Evolutionary conservation across 2,888 invertebrate genomes (phyloP), one percentile per base, ranked within the genome.

Genomic region (Dimorphilus gyrociliatus): DNA sequence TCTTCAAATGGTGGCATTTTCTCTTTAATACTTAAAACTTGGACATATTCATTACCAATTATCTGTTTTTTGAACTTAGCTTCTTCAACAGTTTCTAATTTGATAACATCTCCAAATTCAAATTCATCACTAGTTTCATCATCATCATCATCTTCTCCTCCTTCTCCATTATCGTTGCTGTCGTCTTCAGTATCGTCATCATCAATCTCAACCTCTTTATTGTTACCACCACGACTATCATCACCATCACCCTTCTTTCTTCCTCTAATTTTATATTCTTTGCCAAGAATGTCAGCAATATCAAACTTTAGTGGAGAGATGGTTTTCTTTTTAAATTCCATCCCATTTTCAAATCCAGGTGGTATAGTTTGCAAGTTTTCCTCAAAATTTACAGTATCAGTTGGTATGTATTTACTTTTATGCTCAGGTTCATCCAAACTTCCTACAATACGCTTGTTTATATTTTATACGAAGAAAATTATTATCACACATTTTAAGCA

Each of bases 321-420:
- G 53, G 50, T 12, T 47, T 36, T 67, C 8, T 27, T 29, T 33
- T 67, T 36, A 41, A 63, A 62, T 16, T 42, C 44, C 44, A 61
- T 47, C 10, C 63, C 63, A 25, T 42, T 30, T 10, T 65, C 57
- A 43, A 77, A 73, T 1, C 78, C 79, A 7, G 81, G 80, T 1
- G 79, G 74, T 34, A 70, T 63, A 2, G 69, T 68, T 4, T 74
- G 48, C 18, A 73, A 55, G 36, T 70, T 73, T 73, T n/a, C n/a
- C n/a, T n/a, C n/a, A n/a, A n/a, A n/a, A n/a, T n/a, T n/a, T n/a
- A 21, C 21, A 21, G 21, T n/a, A 21, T n/a, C 21, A 21, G 21
- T 21, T n/a, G n/a, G 8, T 10, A 21, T n/a, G n/a, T n/a, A 21
- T 10, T n/a, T 21, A n/a, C n/a, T n/a, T 3, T 51, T 47, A 6